A percentile compares a stretch with the other conserved stretches of the same genome.
phyloP scores from a whole-genome alignment of 1,140 invertebrate genomes.

The Zaprionus gabonicus region DNA sequence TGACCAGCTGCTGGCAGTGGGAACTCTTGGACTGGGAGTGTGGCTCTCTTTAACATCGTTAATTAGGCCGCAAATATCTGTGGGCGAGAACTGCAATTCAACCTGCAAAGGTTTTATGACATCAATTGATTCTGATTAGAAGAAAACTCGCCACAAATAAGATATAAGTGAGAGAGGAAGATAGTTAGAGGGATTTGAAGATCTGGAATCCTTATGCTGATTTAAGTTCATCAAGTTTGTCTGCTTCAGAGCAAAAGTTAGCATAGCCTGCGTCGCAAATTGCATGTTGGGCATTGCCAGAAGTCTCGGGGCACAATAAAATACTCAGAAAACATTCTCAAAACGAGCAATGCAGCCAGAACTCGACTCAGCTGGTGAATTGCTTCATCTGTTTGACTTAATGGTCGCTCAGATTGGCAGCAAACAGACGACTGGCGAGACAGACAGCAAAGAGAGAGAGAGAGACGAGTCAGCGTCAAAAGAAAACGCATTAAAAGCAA shows the following conservation, averaged over 20 bases:
- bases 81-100: conserved; percentile 16
- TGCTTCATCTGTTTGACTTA: conserved; percentile 68
- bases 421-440: conserved; percentile 62
- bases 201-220: neutral
- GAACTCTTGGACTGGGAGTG: conserved; percentile 20
- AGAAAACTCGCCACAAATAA: conserved; percentile 1
- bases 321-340: conserved; percentile 41
- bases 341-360: conserved; percentile 2
- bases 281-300: conserved; percentile 66
- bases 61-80: conserved; percentile 61
- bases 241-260: conserved; percentile 26
- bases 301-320: conserved; percentile 44
- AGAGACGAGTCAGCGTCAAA: conserved; percentile 31
- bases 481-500: conserved; percentile 68
- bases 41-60: conserved; percentile 63
- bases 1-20: conserved; percentile 49
- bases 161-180: neutral
- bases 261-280: conserved; percentile 52
- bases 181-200: neutral
- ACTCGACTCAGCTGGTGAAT: conserved; percentile 54
- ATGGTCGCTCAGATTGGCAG: conserved; percentile 73
- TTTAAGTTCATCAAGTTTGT: neutral
- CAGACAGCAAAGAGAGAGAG: neutral
- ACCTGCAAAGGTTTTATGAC: conserved; percentile 8
- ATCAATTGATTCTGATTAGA: conserved; percentile 62